Evolutionary conservation across 2,888 invertebrate genomes (phyloP).

Genomic region (Branchinecta sandiegonensis): DNA sequence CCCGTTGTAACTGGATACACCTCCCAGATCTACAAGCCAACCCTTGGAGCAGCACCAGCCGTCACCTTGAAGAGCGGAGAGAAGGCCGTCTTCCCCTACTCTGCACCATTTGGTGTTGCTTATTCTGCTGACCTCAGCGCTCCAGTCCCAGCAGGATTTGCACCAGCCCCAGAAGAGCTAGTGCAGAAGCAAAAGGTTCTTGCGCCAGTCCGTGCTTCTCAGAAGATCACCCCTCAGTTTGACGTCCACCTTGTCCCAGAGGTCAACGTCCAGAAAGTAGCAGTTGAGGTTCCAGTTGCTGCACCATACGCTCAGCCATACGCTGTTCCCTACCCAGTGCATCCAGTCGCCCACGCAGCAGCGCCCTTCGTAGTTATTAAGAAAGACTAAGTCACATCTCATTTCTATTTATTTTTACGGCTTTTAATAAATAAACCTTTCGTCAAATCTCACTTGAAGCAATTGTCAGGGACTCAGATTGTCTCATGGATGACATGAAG

Average conservation of each 20-base stretch:
- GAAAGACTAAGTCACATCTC: not conserved
- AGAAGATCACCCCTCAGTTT: constrained; percentile 33
- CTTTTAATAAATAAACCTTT: not conserved
- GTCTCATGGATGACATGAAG: no score
- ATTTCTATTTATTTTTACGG: constrained; percentile 6
- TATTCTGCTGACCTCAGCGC: constrained; percentile 20
- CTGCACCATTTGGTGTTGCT: constrained; percentile 15
- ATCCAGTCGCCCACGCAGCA: constrained; percentile 1
- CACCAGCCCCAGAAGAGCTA: constrained; percentile 26
- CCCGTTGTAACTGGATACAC: constrained; percentile 34
- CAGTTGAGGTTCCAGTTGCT: constrained; percentile 29
- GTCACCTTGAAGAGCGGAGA: constrained; percentile 30
- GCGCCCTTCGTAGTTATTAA: not conserved
- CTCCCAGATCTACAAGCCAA: constrained; percentile 32
- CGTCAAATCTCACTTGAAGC: no score
- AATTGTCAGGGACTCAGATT: no score
- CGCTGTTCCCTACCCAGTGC: constrained; percentile 20
- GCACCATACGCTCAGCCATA: constrained; percentile 28
- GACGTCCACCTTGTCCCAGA: constrained; percentile 32
- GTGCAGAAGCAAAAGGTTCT: constrained; percentile 29
- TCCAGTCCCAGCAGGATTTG: constrained; percentile 22
- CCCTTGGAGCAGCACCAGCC: constrained; percentile 30
- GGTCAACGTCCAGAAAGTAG: constrained; percentile 31
- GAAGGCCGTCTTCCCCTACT: constrained; percentile 23
- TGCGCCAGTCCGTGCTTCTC: constrained; percentile 33